phyloP scores from a whole-genome alignment of 2,797 vertebrate species.

The Lacerta viridis region DNA sequence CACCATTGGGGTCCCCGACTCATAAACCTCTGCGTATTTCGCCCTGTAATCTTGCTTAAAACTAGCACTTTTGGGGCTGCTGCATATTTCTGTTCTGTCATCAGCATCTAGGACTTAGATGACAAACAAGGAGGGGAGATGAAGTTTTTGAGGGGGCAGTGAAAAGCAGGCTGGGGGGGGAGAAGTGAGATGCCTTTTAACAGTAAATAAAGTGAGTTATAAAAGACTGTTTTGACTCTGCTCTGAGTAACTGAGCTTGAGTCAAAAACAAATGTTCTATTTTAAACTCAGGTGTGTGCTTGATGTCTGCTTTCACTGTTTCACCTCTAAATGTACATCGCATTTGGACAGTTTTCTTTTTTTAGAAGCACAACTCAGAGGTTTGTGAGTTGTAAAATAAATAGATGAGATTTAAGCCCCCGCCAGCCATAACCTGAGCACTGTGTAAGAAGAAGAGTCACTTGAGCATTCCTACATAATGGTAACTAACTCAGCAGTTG shows the following conservation, averaged over 20 bases:
- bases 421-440: not conserved
- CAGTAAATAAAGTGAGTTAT: not conserved
- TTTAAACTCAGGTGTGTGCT: not conserved
- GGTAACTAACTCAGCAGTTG: constrained; percentile 11
- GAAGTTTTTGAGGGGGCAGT: not conserved
- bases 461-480: constrained; percentile 10
- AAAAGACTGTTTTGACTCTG: not conserved
- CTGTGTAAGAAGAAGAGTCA: constrained; percentile 25
- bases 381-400: not conserved
- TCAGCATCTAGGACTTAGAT: not conserved
- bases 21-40: no score
- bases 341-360: not conserved
- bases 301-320: not conserved
- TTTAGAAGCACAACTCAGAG: not conserved
- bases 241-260: not conserved
- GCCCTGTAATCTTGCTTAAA: not conserved
- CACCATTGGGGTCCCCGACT: no score
- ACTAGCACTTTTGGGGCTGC: not conserved
- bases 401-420: not conserved
- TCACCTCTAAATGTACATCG: not conserved
- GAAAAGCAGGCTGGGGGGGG: not conserved
- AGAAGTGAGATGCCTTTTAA: not conserved
- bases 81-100: not conserved
- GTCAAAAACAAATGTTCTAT: not conserved
- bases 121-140: not conserved